Conservation (phyloP, 1,140 invertebrate species). For the Pogonognathellus flavescens region DNA sequence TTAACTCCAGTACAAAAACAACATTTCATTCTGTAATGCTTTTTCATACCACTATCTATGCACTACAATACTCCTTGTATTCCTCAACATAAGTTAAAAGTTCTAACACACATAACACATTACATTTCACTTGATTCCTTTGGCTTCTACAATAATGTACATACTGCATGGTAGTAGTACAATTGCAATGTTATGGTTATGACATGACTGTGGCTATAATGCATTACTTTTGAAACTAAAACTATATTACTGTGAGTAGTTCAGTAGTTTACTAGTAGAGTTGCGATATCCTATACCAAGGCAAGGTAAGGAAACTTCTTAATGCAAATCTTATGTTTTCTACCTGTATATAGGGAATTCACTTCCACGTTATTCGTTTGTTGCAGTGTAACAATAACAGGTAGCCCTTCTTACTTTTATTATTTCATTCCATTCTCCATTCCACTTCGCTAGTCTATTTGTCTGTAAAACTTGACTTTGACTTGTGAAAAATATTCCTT, state of each 20-base stretch:
- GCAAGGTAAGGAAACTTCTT: no score
- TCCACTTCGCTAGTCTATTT: background rate
- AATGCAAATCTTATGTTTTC: background rate
- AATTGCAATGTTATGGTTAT: no score
- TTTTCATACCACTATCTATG: no score
- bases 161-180: no score
- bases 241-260: background rate
- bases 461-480: background rate
- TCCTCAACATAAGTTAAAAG: no score
- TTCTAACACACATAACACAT: no score
- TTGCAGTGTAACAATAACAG: background rate
- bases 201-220: background rate
- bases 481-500: background rate
- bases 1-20: no score
- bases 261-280: slow-evolving; percentile 10
- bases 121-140: no score
- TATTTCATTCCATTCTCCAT: background rate
- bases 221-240: background rate
- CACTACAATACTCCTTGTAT: no score
- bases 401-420: background rate
- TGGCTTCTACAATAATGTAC: no score
- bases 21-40: no score
- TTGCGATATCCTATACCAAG: background rate
- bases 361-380: background rate
- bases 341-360: background rate